Evolutionary conservation across 2,888 invertebrate species (phyloP).

Genomic region (Cremastobaeus sp.): DNA sequence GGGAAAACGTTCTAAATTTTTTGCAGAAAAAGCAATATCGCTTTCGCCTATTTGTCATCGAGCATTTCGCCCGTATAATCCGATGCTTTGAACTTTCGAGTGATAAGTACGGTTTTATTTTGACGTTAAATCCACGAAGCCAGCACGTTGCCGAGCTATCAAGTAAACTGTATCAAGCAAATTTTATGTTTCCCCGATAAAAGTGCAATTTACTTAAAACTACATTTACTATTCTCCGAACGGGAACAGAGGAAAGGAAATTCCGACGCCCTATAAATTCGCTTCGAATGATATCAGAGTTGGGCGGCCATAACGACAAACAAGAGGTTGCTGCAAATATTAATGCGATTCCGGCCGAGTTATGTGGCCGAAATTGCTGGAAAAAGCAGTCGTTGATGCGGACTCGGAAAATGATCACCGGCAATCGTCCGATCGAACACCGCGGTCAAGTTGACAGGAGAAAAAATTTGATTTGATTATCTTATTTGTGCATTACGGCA

Average conservation of each 20-base stretch:
- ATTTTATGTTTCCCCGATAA: slow-evolving; percentile 61
- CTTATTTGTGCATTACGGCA: too few relatives aligned
- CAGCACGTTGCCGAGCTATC: slow-evolving; percentile 57
- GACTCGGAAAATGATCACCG: too few relatives aligned
- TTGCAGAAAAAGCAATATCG: slow-evolving; percentile 33
- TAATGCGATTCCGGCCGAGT: slow-evolving; percentile 1
- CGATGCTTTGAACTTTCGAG: slow-evolving; percentile 56
- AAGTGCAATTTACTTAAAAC: slow-evolving; percentile 61
- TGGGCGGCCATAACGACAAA: slow-evolving; percentile 23
- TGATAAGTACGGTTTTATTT: slow-evolving; percentile 58
- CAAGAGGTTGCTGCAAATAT: slow-evolving; percentile 15
- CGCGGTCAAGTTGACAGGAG: background rate
- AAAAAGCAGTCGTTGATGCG: too few relatives aligned
- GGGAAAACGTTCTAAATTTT: too few relatives aligned
- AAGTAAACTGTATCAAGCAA: slow-evolving; percentile 60
- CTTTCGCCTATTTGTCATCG: slow-evolving; percentile 40
- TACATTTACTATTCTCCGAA: slow-evolving; percentile 57
- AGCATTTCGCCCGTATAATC: slow-evolving; percentile 50
- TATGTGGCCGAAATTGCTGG: too few relatives aligned
- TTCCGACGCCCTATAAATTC: slow-evolving; percentile 47
- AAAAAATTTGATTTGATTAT: too few relatives aligned
- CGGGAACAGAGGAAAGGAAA: slow-evolving; percentile 32
- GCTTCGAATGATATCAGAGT: slow-evolving; percentile 37
- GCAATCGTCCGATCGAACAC: too few relatives aligned
- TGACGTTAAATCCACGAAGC: slow-evolving; percentile 55